Evolutionary conservation across 2,888 invertebrate species (phyloP), one percentile per base, ranked within the genome.

Genomic region (Acheta domesticus): DNA sequence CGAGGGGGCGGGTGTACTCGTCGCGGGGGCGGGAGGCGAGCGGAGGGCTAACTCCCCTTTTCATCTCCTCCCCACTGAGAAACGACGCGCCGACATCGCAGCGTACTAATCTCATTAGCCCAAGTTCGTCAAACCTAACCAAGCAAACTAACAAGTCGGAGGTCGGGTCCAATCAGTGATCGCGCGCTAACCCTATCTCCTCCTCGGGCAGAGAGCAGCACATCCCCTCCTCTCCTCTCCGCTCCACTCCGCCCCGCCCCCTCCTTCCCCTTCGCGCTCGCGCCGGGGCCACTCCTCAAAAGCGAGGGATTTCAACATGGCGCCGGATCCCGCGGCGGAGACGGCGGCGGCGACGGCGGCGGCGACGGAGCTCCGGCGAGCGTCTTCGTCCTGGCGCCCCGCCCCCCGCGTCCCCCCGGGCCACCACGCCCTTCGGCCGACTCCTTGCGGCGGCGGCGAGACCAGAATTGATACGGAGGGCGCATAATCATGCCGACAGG

Each of bases 401-500:
- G 23, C 23, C 23, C 23, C 23, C 23, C 23, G 23, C 23, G 23
- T 1, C 23, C 23, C 23, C 23, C 50, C 77, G 79, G 79, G 81
- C 79, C 80, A 79, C 81, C 80, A 81, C 82, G 81, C 23, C 23
- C 23, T 2, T 23, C 23, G 23, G 23, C 23, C 23, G 23, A 23
- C 23, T 23, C 23, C 23, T 23, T 23, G 23, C 82, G 85, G 86
- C 85, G 86, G 86, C 86, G 84, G 23, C 2, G 23, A 23, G 23
- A 23, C 23, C 23, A 23, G 23, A 23, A 23, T 23, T 23, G 23
- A 23, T 23, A 23, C 23, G 23, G 23, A 23, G 84, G 85, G 84
- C 85, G 86, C 86, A 62, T 62, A 16, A 62, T 62, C 62, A 62
- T 19, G 86, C 86, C 87, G 87, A 90, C 91, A 91, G 91, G 91